Conservation (phyloP, 2,888 invertebrate genomes). For the Adelphocoris suturalis region DNA sequence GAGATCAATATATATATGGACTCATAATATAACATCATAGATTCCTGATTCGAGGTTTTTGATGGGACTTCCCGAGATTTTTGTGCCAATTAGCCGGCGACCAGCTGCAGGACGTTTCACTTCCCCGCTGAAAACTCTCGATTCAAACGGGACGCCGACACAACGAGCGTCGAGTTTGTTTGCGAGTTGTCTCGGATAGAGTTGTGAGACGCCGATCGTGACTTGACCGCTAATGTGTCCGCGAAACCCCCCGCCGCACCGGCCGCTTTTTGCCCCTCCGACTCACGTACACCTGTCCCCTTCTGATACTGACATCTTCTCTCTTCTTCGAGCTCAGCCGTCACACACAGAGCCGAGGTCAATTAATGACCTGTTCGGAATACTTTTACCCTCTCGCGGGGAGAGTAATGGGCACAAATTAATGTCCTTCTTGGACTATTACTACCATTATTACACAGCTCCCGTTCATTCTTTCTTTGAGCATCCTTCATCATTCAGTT, state of each 20-base stretch:
- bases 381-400: background rate
- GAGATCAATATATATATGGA: no score
- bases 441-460: slow-evolving; percentile 43
- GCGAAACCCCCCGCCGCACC: slow-evolving; percentile 25
- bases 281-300: slow-evolving; percentile 67
- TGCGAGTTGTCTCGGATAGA: slow-evolving; percentile 64
- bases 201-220: slow-evolving; percentile 68
- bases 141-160: slow-evolving; percentile 58
- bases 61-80: background rate
- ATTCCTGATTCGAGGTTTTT: no score
- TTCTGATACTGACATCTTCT: slow-evolving; percentile 38
- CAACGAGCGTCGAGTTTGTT: slow-evolving; percentile 55
- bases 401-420: slow-evolving; percentile 56
- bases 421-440: slow-evolving; percentile 12
- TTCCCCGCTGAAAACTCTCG: slow-evolving; percentile 21
- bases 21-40: no score
- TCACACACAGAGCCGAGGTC: slow-evolving; percentile 19
- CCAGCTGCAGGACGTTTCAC: slow-evolving; percentile 50
- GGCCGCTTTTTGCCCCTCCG: slow-evolving; percentile 52
- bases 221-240: slow-evolving; percentile 68
- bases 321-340: background rate
- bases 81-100: slow-evolving; percentile 56
- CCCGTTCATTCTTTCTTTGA: background rate
- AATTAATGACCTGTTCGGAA: slow-evolving; percentile 46
- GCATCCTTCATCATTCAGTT: no score